Conservation (phyloP, 1,140 invertebrate species). For the Drosophila punjabiensis region DNA sequence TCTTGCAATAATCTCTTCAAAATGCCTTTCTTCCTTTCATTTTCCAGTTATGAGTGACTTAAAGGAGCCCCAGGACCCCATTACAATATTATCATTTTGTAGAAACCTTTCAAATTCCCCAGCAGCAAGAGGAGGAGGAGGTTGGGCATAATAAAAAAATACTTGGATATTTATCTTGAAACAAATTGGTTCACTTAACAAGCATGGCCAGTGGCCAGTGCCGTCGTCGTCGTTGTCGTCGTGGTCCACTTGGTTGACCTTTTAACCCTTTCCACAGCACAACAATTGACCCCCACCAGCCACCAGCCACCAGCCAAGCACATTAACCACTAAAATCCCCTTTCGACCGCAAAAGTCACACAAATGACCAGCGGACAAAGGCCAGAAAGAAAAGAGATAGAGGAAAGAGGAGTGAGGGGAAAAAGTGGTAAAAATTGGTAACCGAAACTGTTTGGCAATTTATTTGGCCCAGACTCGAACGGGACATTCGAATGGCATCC, state of each 20-base stretch:
- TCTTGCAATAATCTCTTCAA: neutral
- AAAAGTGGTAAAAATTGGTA: conserved; percentile 49
- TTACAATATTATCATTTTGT: conserved; percentile 29
- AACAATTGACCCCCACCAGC: conserved; percentile 42
- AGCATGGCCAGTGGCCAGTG: conserved; percentile 22
- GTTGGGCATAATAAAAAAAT: conserved; percentile 26
- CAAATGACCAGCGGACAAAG: conserved; percentile 41
- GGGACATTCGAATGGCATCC: conserved; percentile 45
- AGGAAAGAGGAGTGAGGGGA: neutral
- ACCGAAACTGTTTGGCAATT: conserved; percentile 54
- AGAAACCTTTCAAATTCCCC: conserved; percentile 13
- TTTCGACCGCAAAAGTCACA: conserved; percentile 60
- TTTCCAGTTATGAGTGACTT: conserved; percentile 2
- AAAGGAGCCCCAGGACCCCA: neutral
- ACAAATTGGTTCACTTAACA: conserved; percentile 54
- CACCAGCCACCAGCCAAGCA: conserved; percentile 26
- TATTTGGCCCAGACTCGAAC: conserved; percentile 41
- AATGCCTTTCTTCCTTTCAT: neutral
- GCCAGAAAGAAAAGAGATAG: neutral
- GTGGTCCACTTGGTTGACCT: conserved; percentile 22
- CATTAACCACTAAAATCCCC: conserved; percentile 61
- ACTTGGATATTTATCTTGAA: conserved; percentile 45
- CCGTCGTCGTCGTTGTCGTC: neutral
- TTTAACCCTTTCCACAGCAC: conserved; percentile 41
- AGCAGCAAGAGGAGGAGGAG: too few species aligned